These are phyloP conservation scores for Parelbella ahira DNA, from an alignment of 2,888 invertebrate species.

Conservation along the genomic window DNA sequence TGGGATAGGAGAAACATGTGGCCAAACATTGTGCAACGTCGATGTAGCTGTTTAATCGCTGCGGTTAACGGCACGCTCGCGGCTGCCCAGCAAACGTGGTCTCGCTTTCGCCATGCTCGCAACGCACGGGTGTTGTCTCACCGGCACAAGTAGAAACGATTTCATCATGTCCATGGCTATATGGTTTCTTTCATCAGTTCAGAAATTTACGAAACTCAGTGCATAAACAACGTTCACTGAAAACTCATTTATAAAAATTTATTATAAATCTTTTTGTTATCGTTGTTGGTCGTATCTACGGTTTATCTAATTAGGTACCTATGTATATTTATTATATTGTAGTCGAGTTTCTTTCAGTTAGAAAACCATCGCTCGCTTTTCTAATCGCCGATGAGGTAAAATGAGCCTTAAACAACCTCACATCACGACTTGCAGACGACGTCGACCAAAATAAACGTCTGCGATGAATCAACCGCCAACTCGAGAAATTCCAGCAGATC, in stretches of 20 bases:
- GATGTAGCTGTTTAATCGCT: slow-evolving; percentile 55
- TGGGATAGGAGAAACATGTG: slow-evolving; percentile 67
- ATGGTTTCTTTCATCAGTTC: too few relatives aligned
- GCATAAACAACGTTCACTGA: too few relatives aligned
- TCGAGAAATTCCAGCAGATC: slow-evolving; percentile 66
- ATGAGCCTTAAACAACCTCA: slow-evolving; percentile 14
- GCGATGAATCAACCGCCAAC: slow-evolving; percentile 66
- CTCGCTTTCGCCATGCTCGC: slow-evolving; percentile 48
- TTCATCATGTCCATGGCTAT: too few relatives aligned
- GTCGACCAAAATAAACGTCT: slow-evolving; percentile 57
- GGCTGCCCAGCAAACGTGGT: slow-evolving; percentile 52
- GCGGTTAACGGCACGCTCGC: slow-evolving; percentile 48
- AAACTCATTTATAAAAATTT: too few relatives aligned
- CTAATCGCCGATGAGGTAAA: not conserved
- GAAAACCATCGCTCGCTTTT: not conserved
- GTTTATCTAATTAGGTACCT: too few relatives aligned
- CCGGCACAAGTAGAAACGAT: not conserved
- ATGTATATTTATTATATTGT: too few relatives aligned
- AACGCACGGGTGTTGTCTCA: slow-evolving; percentile 2
- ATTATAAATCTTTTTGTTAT: too few relatives aligned
- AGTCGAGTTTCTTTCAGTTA: too few relatives aligned
- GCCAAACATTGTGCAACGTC: slow-evolving; percentile 74
- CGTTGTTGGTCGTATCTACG: too few relatives aligned
- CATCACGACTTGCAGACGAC: slow-evolving; percentile 38
- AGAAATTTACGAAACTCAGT: too few relatives aligned